Conservation (phyloP, 2,888 invertebrate species). For the Syrphus vitripennis region DNA sequence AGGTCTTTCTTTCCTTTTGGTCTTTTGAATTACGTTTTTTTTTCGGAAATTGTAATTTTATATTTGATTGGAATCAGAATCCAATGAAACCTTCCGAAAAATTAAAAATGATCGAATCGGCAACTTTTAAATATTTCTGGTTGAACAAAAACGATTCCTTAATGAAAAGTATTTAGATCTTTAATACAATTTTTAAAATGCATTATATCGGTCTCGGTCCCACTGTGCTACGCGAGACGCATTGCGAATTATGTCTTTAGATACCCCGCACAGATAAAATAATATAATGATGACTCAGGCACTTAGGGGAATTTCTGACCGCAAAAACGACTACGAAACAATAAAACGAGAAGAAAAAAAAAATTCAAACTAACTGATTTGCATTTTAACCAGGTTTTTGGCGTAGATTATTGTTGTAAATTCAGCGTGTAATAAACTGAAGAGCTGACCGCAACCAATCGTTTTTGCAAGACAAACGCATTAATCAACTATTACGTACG, state of each 20-base stretch:
- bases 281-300: constrained; percentile 59
- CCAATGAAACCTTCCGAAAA: too few relatives aligned
- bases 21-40: too few relatives aligned
- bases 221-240: neutral
- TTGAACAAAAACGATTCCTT: too few relatives aligned
- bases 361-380: constrained; percentile 15
- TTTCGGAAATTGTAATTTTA: too few relatives aligned
- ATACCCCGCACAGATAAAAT: constrained; percentile 8
- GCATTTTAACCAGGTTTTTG: constrained; percentile 41
- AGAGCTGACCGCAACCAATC: constrained; percentile 23
- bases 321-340: constrained; percentile 15
- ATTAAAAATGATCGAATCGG: too few relatives aligned
- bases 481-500: neutral
- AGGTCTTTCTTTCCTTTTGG: too few relatives aligned
- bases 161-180: too few relatives aligned
- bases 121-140: too few relatives aligned
- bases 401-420: neutral
- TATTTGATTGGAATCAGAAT: too few relatives aligned
- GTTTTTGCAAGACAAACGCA: neutral
- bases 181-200: too few relatives aligned
- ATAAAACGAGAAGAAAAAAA: neutral
- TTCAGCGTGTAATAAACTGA: constrained; percentile 28
- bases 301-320: constrained; percentile 64
- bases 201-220: neutral
- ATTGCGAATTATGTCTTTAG: constrained; percentile 6